These are phyloP conservation scores for Perdita meconis DNA, from an alignment of 2,888 invertebrate genomes.

Conservation along the genomic window DNA sequence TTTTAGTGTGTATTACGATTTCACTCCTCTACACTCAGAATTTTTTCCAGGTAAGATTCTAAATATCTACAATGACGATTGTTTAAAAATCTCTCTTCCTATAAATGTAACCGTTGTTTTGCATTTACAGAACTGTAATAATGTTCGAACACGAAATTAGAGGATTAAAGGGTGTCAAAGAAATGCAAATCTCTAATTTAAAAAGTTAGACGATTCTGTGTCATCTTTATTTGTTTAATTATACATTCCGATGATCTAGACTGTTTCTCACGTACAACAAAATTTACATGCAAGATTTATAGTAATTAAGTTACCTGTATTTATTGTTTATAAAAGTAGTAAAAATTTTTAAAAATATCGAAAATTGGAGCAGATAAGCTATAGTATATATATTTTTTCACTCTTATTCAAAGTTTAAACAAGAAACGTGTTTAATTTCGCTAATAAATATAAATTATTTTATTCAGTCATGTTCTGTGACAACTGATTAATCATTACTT, in stretches of 20 bases:
- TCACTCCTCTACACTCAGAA: slow-evolving; percentile 45
- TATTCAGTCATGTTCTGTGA: slow-evolving; percentile 45
- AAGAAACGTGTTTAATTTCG: slow-evolving; percentile 32
- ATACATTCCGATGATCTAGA: not conserved
- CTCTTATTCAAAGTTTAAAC: slow-evolving; percentile 48
- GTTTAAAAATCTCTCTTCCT: not conserved
- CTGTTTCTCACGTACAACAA: not conserved
- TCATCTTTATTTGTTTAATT: slow-evolving; percentile 5
- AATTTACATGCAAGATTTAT: slow-evolving; percentile 3
- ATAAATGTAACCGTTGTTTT: slow-evolving; percentile 26
- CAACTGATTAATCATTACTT: slow-evolving; percentile 38
- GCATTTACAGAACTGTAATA: slow-evolving; percentile 10
- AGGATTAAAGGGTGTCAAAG: slow-evolving; percentile 23
- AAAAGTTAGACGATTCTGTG: slow-evolving; percentile 25
- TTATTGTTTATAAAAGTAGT: not conserved
- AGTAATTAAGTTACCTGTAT: not conserved
- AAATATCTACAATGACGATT: slow-evolving; percentile 3
- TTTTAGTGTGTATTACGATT: slow-evolving; percentile 54
- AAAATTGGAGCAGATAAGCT: too few relatives aligned
- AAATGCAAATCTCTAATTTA: slow-evolving; percentile 25
- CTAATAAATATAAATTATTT: slow-evolving; percentile 21
- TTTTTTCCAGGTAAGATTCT: slow-evolving; percentile 45
- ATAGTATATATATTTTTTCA: too few relatives aligned
- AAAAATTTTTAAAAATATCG: too few relatives aligned
- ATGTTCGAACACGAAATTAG: slow-evolving; percentile 18